Evolutionary conservation across 2,888 invertebrate species (phyloP).

Genomic region (Melanostoma scalare): DNA sequence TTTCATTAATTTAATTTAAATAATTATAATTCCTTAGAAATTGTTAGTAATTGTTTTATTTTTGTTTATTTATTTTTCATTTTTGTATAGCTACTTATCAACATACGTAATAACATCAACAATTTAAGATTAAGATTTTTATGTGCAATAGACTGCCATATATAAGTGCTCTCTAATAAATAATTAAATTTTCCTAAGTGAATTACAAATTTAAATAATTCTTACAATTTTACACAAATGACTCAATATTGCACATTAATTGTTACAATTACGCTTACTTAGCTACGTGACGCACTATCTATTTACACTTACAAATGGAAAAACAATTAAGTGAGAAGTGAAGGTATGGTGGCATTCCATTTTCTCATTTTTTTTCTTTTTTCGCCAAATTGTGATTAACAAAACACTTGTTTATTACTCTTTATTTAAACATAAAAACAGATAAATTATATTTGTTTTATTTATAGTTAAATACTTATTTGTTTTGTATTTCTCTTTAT

Average conservation of each 20-base stretch:
- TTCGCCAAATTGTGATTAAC: constrained; percentile 32
- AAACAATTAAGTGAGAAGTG: neutral
- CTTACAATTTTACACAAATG: constrained; percentile 48
- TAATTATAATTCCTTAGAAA: constrained; percentile 42
- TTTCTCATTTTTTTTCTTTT: neutral
- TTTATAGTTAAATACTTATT: constrained; percentile 42
- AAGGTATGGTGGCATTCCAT: too few relatives aligned
- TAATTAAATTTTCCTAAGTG: constrained; percentile 59
- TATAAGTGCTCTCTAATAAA: constrained; percentile 58
- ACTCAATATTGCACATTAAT: constrained; percentile 63
- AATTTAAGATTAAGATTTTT: constrained; percentile 53
- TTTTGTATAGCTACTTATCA: constrained; percentile 54
- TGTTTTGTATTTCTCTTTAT: constrained; percentile 8
- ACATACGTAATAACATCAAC: constrained; percentile 68
- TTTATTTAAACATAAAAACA: constrained; percentile 53
- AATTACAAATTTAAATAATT: constrained; percentile 34
- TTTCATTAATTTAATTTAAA: constrained; percentile 38
- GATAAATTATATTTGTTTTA: constrained; percentile 45
- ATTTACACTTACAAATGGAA: constrained; percentile 17
- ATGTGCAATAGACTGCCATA: constrained; percentile 47
- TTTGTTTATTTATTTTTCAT: neutral
- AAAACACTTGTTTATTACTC: constrained; percentile 44
- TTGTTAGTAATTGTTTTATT: constrained; percentile 42
- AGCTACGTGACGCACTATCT: constrained; percentile 14
- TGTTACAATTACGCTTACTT: constrained; percentile 44